Evolutionary conservation across 53 echinoderm and acorn worm species (phyloP).

Genomic region (Henricia sp.): DNA sequence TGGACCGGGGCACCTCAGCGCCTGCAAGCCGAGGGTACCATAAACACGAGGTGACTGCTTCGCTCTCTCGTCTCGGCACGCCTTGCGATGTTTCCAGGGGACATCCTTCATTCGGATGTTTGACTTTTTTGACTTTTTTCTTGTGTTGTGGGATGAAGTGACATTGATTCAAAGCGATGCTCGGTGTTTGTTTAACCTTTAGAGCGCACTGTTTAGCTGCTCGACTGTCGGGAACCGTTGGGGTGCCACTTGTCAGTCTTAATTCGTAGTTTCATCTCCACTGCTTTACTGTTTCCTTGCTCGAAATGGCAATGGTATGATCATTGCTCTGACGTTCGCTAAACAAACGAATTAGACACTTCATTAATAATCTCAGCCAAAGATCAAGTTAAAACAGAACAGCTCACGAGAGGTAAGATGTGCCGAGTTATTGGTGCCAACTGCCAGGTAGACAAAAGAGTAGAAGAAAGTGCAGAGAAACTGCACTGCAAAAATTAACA

Average conservation of each 20-base stretch:
- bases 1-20: conserved; percentile 24
- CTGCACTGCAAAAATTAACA: too few species aligned
- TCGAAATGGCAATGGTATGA: background rate
- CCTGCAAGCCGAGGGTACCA: conserved; percentile 49
- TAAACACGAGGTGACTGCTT: conserved; percentile 16
- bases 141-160: background rate
- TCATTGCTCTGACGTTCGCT: background rate
- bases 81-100: conserved; percentile 30
- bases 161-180: conserved; percentile 40
- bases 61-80: conserved; percentile 28
- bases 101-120: conserved; percentile 4
- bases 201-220: conserved; percentile 29
- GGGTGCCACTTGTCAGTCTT: conserved; percentile 31
- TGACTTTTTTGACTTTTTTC: conserved; percentile 12
- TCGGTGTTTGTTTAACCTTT: conserved; percentile 56
- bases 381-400: too few species aligned
- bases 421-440: too few species aligned
- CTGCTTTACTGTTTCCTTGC: background rate
- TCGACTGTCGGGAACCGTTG: background rate
- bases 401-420: too few species aligned
- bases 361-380: too few species aligned
- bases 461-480: too few species aligned
- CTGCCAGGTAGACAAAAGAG: too few species aligned
- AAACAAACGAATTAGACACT: too few species aligned
- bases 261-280: background rate